Evolutionary conservation across 2,888 invertebrate species (phyloP), one percentile per base, ranked within the genome.

Genomic region (Rotaria socialis): DNA sequence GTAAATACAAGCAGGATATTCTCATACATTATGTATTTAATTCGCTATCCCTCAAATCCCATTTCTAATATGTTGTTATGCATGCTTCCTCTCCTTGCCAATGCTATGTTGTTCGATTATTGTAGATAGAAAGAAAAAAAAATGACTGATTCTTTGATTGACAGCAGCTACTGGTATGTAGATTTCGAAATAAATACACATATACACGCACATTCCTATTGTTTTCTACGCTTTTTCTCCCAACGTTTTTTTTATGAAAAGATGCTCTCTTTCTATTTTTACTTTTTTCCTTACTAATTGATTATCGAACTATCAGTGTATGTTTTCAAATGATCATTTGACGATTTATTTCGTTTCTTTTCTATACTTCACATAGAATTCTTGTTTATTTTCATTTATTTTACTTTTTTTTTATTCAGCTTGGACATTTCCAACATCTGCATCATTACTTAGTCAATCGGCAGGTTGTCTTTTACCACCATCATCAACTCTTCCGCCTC

Each of bases 391-490:
- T 8, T 55, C 5, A 22, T 67, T 11, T 67, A 0, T 35, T 35
- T 35, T 35, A 35, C 35, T 67, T 67, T 19, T 35, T 67, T 27
- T 80, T 47, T 47, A 24, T 80, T 10, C 41, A 80, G 80, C 80
- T 80, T 80, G 80, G 80, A 47, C 80, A 43, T 80, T 80, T 80
- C 80, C 43, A n/a, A 6, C 80, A 47, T 47, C 80, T 22, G 47
- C 80, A 80, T 80, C 80, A 67, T 7, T 67, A 35, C 67, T 67
- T 41, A n/a, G 80, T 80, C 80, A 80, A 35, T 35, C 35, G 35
- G 67, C 80, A 14, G 14, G n/a, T 80, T 80, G 80, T 80, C 43
- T 80, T 11, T 47, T 80, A 11, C 80, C 47, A 80, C 43, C 80
- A 43, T n/a, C 80, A 47, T 47, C 80, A 47, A 24, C 80, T 14